Percentiles rank a stretch among this genome's conserved stretches.
Evolutionary conservation across 2,113 vertebrate species (phyloP).

Genomic region (Falcunculus frontatus): DNA sequence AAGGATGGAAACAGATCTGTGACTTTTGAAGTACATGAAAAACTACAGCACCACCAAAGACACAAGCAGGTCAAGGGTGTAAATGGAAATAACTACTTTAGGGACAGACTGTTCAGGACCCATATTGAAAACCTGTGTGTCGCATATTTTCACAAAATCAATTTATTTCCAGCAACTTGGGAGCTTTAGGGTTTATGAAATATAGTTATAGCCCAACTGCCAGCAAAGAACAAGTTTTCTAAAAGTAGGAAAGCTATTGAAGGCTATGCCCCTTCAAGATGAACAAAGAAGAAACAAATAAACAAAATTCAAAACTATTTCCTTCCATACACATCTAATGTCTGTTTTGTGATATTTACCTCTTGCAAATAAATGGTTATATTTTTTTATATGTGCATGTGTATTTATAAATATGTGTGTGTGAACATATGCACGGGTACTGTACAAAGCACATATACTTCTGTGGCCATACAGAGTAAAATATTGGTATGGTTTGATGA

Average conservation of each 20-base stretch:
- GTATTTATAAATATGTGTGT: background rate
- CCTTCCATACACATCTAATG: background rate
- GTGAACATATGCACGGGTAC: background rate
- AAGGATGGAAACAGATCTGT: conserved; percentile 68
- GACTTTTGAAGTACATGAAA: conserved; percentile 73
- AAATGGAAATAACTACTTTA: conserved; percentile 79
- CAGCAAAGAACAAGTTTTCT: conserved; percentile 66
- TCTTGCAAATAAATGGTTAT: background rate
- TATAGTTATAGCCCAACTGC: conserved; percentile 69
- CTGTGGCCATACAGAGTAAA: background rate
- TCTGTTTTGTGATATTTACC: background rate
- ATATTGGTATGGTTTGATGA: background rate
- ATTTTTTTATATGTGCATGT: background rate
- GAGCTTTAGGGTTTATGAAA: conserved; percentile 69
- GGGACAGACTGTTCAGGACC: conserved; percentile 66
- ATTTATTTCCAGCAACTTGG: conserved; percentile 72
- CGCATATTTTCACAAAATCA: conserved; percentile 74
- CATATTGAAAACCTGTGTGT: conserved; percentile 64
- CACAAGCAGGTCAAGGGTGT: conserved; percentile 69
- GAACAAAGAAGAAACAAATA: background rate
- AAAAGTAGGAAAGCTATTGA: conserved; percentile 40
- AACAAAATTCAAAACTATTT: background rate
- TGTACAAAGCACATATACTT: background rate
- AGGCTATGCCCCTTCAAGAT: conserved; percentile 25
- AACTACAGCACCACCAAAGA: conserved; percentile 55